phyloP scores from a whole-genome alignment of 2,113 vertebrate species.

The Alectura lathami region DNA sequence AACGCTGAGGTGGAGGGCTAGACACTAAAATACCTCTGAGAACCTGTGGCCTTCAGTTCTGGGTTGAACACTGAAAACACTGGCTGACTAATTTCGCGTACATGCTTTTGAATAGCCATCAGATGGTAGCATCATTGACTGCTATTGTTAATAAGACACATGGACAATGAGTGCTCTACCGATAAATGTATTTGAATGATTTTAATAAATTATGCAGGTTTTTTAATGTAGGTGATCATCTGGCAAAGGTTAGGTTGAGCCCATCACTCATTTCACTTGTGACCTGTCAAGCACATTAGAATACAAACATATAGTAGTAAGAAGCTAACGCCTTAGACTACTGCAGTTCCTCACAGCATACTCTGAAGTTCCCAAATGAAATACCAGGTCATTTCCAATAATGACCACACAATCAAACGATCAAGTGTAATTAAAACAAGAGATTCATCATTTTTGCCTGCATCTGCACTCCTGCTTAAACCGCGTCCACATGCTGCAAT shows the following conservation, averaged over 20 bases:
- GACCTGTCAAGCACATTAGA: slow-evolving; percentile 42
- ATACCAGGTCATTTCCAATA: slow-evolving; percentile 55
- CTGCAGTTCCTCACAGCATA: not conserved
- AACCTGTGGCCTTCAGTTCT: not conserved
- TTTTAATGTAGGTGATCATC: slow-evolving; percentile 60
- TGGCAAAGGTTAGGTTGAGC: slow-evolving; percentile 60
- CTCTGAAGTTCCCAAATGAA: slow-evolving; percentile 48
- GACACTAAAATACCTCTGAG: not conserved
- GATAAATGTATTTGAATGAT: slow-evolving; percentile 31
- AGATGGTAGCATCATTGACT: not conserved
- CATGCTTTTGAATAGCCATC: not conserved
- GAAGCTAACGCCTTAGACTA: slow-evolving; percentile 13
- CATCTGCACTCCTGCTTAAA: slow-evolving; percentile 53
- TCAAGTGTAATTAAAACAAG: slow-evolving; percentile 44
- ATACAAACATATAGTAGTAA: slow-evolving; percentile 18
- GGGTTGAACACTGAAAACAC: not conserved
- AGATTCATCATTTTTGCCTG: slow-evolving; percentile 55
- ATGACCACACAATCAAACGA: slow-evolving; percentile 36
- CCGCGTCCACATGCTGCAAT: slow-evolving; percentile 24
- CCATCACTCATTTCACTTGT: slow-evolving; percentile 59
- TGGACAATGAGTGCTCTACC: not conserved
- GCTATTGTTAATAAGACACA: not conserved
- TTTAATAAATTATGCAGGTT: slow-evolving; percentile 40
- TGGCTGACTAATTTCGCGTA: not conserved
- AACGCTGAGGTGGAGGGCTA: not conserved